phyloP scores from a whole-genome alignment of 2,888 invertebrate genomes.

The Papilio protenor region DNA sequence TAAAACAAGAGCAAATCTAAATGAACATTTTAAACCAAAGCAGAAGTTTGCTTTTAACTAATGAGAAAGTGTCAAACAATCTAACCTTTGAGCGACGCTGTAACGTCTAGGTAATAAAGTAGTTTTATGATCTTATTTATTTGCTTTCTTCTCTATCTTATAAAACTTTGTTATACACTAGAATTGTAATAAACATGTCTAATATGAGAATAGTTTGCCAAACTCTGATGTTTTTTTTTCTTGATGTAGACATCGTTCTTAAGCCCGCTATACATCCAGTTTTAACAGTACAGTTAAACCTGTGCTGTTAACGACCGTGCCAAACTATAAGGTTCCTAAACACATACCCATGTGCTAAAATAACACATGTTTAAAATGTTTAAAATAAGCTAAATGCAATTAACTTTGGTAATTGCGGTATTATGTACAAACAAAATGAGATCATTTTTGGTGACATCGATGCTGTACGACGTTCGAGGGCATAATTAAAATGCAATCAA shows the following conservation, averaged over 20 bases:
- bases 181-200: conserved; percentile 10
- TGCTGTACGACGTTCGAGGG: background rate
- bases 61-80: conserved; percentile 25
- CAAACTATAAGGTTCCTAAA: no score
- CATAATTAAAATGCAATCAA: conserved; percentile 9
- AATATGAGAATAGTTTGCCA: conserved; percentile 7
- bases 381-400: background rate
- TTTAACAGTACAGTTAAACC: no score
- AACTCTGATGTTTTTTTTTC: background rate
- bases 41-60: conserved; percentile 11
- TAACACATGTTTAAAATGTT: background rate
- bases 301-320: no score
- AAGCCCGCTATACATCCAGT: no score
- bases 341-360: background rate
- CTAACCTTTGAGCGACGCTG: conserved; percentile 7
- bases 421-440: background rate
- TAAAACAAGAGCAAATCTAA: background rate
- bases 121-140: conserved; percentile 20
- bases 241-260: background rate
- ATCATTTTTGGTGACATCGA: conserved; percentile 19
- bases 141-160: conserved; percentile 15
- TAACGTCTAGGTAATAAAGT: conserved; percentile 10
- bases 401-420: conserved; percentile 8
- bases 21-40: conserved; percentile 43
- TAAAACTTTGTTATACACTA: conserved; percentile 12